phyloP scores from a whole-genome alignment of 2,888 invertebrate species.

The Ramazzottius varieornatus region DNA sequence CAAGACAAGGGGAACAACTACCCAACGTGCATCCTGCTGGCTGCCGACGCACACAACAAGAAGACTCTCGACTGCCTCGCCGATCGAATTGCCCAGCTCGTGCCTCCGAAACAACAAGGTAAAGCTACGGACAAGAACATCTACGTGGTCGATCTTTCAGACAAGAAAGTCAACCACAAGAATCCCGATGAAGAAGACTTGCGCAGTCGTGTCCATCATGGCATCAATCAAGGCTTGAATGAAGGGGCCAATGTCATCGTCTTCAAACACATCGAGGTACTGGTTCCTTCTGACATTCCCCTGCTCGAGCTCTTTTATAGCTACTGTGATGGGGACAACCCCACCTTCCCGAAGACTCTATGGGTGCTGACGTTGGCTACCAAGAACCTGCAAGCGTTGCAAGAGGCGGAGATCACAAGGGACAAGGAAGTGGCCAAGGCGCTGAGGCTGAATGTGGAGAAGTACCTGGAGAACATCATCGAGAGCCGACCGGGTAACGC shows the following conservation, averaged over 20 bases:
- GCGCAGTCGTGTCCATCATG: background rate
- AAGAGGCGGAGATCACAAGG: background rate
- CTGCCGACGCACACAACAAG: background rate
- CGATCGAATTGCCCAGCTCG: background rate
- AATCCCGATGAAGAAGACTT: background rate
- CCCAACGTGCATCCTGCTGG: background rate
- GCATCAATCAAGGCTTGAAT: slow-evolving; percentile 2
- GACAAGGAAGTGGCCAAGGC: background rate
- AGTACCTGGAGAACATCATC: background rate
- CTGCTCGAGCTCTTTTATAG: background rate
- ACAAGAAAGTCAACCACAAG: background rate
- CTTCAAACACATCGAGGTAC: background rate
- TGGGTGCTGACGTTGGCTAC: background rate
- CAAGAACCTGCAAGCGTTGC: background rate
- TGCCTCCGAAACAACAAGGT: background rate
- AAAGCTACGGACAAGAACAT: background rate
- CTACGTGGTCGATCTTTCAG: background rate
- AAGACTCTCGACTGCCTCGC: background rate
- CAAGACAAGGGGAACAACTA: background rate
- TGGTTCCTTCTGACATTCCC: background rate
- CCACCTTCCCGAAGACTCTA: background rate
- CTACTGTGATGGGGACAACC: background rate
- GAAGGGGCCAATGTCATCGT: background rate
- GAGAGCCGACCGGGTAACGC: background rate
- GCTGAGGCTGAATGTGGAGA: background rate